Evolutionary conservation across 2,888 invertebrate genomes (phyloP).

Genomic region (Antitype chi): DNA sequence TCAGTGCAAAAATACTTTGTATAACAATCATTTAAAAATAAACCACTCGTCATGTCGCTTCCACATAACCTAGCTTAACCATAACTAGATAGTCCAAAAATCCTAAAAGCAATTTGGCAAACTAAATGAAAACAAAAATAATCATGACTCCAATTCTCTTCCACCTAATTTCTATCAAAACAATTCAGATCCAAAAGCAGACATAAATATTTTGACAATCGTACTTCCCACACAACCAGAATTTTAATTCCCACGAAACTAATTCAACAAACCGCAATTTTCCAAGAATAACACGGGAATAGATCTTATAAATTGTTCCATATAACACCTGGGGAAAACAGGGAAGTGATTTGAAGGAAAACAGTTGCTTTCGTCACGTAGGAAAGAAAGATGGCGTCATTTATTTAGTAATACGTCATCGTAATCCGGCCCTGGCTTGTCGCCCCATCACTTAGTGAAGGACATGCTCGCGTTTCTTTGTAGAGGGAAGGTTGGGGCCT

Average conservation of each 20-base stretch:
- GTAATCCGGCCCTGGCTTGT: constrained; percentile 82
- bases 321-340: constrained; percentile 79
- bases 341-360: constrained; percentile 63
- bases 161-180: constrained; percentile 42
- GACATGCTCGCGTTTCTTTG: constrained; percentile 82
- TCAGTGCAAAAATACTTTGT: not conserved
- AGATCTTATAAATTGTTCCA: constrained; percentile 72
- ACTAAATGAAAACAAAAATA: constrained; percentile 35
- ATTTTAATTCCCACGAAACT: constrained; percentile 32
- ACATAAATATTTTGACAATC: constrained; percentile 63
- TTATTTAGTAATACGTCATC: constrained; percentile 82
- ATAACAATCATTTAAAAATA: not conserved
- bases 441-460: constrained; percentile 84
- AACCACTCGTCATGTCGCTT: not conserved
- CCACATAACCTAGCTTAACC: constrained; percentile 3
- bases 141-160: constrained; percentile 18
- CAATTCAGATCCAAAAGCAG: constrained; percentile 49
- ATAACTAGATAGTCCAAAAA: not conserved
- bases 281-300: constrained; percentile 62
- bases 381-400: constrained; percentile 76
- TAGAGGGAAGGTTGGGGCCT: constrained; percentile 57
- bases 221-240: constrained; percentile 9
- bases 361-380: constrained; percentile 79
- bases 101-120: constrained; percentile 11
- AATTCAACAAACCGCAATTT: constrained; percentile 46